These are phyloP conservation scores for Myotis lucifugus DNA, from an alignment of 2,113 vertebrate species.

Conservation along the genomic window DNA sequence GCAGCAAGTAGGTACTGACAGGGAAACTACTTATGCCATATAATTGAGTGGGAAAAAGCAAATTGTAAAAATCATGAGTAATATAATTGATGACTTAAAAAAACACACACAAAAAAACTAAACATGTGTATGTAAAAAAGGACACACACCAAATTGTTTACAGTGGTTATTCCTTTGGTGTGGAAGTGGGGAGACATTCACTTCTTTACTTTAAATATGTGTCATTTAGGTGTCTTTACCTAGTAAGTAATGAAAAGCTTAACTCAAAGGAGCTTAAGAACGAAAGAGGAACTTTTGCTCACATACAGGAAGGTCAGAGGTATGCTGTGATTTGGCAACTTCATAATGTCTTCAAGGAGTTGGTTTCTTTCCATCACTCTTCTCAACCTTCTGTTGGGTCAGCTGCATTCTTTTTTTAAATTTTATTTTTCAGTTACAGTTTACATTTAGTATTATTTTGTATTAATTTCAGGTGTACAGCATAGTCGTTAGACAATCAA, in stretches of 20 bases:
- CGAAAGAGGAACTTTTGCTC: neutral
- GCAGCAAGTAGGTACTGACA: neutral
- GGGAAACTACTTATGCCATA: neutral
- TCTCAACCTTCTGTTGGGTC: neutral
- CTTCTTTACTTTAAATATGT: neutral
- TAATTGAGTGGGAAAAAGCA: neutral
- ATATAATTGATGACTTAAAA: neutral
- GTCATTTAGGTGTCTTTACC: neutral
- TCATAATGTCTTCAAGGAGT: neutral
- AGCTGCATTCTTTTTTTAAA: neutral
- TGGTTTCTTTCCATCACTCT: neutral
- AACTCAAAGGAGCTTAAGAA: neutral
- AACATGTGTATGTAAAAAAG: neutral
- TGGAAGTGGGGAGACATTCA: neutral
- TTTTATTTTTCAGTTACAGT: neutral
- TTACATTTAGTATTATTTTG: neutral
- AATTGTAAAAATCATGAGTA: neutral
- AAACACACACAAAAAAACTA: neutral
- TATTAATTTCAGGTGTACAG: neutral
- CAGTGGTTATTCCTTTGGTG: neutral
- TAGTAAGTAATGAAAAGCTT: neutral
- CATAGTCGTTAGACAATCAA: neutral
- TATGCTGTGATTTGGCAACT: neutral
- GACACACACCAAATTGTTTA: neutral
- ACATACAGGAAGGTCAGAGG: neutral